Percentiles rank a stretch among this genome's conserved stretches.
Evolutionary conservation across 2,113 vertebrate genomes (phyloP).

Genomic region (Indicator indicator): DNA sequence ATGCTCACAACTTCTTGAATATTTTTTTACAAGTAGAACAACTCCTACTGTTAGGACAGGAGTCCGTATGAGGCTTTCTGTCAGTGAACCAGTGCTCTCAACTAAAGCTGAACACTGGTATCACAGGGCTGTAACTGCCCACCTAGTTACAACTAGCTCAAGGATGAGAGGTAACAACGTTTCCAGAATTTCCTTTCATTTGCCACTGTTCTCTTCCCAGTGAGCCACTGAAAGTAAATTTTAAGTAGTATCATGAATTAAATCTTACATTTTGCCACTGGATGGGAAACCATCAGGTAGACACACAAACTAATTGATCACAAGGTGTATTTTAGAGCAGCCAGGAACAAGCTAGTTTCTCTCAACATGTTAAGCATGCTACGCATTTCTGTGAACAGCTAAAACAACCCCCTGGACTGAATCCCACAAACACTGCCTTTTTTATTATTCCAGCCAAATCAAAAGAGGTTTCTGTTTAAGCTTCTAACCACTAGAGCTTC

Average conservation of each 20-base stretch:
- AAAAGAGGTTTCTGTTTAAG: background rate
- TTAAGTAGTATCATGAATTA: background rate
- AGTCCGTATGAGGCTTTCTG: background rate
- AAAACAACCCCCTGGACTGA: background rate
- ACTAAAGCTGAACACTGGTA: background rate
- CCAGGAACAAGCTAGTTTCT: background rate
- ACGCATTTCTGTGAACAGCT: accelerated
- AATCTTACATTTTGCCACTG: background rate
- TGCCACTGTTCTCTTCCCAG: background rate
- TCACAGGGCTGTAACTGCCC: background rate
- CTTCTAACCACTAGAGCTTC: background rate
- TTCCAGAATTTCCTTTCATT: background rate
- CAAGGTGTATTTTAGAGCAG: background rate
- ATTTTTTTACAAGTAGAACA: background rate
- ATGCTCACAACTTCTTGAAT: background rate
- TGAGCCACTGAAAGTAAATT: background rate
- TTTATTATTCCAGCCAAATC: background rate
- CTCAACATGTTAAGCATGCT: accelerated
- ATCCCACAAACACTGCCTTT: background rate
- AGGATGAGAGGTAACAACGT: background rate
- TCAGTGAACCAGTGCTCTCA: background rate
- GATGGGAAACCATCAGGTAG: background rate
- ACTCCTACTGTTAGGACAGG: background rate
- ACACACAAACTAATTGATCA: background rate
- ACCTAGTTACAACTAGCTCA: background rate